Evolutionary conservation across 2,888 invertebrate genomes (phyloP).

Genomic region (Crossocerus cetratus): DNA sequence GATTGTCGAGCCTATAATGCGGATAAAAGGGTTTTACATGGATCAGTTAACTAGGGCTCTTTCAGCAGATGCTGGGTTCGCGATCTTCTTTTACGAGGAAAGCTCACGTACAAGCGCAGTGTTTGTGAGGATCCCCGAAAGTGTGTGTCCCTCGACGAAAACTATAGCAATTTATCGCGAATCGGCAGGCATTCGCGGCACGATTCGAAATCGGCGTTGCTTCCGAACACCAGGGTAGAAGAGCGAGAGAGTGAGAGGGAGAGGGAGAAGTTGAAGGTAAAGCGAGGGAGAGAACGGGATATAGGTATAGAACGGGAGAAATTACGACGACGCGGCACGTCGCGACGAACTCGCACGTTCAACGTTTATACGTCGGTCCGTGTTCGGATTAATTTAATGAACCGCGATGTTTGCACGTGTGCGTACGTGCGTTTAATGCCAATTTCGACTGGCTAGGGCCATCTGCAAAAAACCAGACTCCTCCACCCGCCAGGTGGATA

Average conservation of each 20-base stretch:
- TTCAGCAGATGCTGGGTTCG: too few relatives aligned
- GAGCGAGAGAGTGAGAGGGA: too few relatives aligned
- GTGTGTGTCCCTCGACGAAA: neutral
- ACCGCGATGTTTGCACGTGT: conserved; percentile 63
- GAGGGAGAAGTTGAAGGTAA: too few relatives aligned
- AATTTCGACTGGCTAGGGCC: conserved; percentile 37
- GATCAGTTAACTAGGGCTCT: too few relatives aligned
- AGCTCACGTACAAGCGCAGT: too few relatives aligned
- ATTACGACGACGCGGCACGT: conserved; percentile 61
- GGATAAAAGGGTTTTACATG: too few relatives aligned
- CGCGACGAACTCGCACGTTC: conserved; percentile 59
- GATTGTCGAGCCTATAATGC: too few relatives aligned
- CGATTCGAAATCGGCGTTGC: conserved; percentile 56
- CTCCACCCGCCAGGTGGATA: neutral
- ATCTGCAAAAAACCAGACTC: conserved; percentile 1
- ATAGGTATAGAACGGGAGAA: conserved; percentile 26
- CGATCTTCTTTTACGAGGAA: too few relatives aligned
- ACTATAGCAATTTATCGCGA: conserved; percentile 39
- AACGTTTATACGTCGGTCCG: conserved; percentile 58
- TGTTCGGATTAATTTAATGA: conserved; percentile 70
- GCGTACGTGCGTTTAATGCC: conserved; percentile 57
- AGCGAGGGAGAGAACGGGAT: too few relatives aligned
- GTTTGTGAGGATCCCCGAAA: too few relatives aligned
- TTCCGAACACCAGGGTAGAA: conserved; percentile 12
- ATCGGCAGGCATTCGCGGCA: conserved; percentile 48